Evolutionary conservation across 2,888 invertebrate species (phyloP), one percentile per base, ranked within the genome.

Genomic region (Griposia aprilina): DNA sequence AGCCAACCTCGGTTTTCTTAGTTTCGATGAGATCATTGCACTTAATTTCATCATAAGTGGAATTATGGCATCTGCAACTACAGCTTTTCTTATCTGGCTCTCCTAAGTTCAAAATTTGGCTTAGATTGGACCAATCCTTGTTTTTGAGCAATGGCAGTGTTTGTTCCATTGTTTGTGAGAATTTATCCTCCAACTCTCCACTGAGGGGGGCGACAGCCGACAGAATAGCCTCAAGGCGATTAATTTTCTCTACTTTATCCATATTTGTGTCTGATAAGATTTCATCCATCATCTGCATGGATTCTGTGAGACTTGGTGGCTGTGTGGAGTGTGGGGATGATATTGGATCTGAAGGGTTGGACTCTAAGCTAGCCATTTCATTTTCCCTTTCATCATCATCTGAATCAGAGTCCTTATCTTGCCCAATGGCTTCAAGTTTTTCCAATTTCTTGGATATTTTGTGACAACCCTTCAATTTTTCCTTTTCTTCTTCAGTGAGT

Each of bases 381-480:
- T 98, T 97, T 88, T 97, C 98, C 87, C 97, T 97, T 74, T 98
- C 98, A 88, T 98, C 98, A 89, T 97, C 97, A 74, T 98, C 98
- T 3, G 98, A 98, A 89, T 98, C 98, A 78, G 98, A 98, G 88
- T 98, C 98, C 84, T 97, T 97, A 81, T 98, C 98, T 90, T 98
- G 98, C 26, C 98, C 98, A 86, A 98, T 97, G 85, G 98, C 98
- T 94, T 99, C 99, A 84, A 99, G 97, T 95, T 99, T 99, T 92
- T 99, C 99, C 81, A 99, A 95, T 93, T 99, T 99, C 91, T 98
- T 98, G 0, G 99, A 99, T 82, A 99, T 99, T 96, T 99, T 99
- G 91, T 99, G 98, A 73, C 98, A 98, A 59, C 98, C 98, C 94
- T 99, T 99, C 30, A 99, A 96, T 93, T 99, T 99, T 89, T 99